phyloP scores from a whole-genome alignment of 2,888 invertebrate genomes.

The Synergus japonicus region DNA sequence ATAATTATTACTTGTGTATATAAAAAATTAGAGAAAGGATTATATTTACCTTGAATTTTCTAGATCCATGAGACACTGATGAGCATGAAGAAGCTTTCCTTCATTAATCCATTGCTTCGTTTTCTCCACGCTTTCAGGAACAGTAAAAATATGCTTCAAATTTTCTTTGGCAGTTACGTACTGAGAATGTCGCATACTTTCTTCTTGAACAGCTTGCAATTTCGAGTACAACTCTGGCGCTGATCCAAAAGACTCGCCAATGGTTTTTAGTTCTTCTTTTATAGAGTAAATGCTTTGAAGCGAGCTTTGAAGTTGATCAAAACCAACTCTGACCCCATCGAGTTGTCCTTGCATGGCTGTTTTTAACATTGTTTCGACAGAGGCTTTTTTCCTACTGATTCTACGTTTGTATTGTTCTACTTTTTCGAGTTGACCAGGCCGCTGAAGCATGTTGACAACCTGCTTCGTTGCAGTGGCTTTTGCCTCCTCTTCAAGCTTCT shows the following conservation, averaged over 20 bases:
- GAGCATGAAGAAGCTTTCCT: constrained; percentile 95
- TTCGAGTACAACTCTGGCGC: constrained; percentile 90
- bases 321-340: constrained; percentile 96
- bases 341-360: constrained; percentile 99
- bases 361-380: constrained; percentile 96
- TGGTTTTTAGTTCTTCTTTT: constrained; percentile 77
- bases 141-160: constrained; percentile 97
- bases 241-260: constrained; percentile 86
- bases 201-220: constrained; percentile 91
- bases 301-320: constrained; percentile 92
- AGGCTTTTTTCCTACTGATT: constrained; percentile 88
- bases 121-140: constrained; percentile 96
- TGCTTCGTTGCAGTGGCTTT: constrained; percentile 88
- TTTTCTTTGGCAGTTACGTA: constrained; percentile 99
- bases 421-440: constrained; percentile 97
- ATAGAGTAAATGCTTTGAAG: constrained; percentile 87
- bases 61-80: constrained; percentile 94
- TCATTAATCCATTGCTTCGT: constrained; percentile 96
- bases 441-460: constrained; percentile 94
- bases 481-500: constrained; percentile 88
- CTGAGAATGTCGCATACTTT: constrained; percentile 96
- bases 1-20: too few species aligned
- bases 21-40: too few species aligned
- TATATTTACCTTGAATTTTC: constrained; percentile 86
- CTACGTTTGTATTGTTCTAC: constrained; percentile 88